phyloP scores from a whole-genome alignment of 2,113 vertebrate genomes.

The Deroptyus accipitrinus region DNA sequence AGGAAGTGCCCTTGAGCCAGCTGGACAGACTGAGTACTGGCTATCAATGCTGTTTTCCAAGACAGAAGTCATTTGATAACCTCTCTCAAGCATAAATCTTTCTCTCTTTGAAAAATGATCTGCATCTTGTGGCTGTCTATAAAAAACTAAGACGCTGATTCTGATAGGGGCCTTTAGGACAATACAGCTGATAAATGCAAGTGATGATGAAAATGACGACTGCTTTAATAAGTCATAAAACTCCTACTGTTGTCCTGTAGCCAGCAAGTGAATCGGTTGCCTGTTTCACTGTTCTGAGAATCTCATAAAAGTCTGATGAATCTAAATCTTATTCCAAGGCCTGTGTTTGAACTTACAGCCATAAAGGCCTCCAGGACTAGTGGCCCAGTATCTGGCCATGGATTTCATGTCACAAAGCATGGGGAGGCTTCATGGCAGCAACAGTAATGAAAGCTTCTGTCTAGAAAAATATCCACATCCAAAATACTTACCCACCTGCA shows the following conservation, averaged over 20 bases:
- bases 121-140: background rate
- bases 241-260: background rate
- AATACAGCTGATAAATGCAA: background rate
- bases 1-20: slow-evolving; percentile 11
- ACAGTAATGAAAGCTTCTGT: background rate
- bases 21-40: background rate
- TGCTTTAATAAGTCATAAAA: background rate
- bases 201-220: background rate
- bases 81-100: slow-evolving; percentile 1
- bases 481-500: background rate
- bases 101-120: background rate
- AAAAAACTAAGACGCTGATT: background rate
- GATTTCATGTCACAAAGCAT: background rate
- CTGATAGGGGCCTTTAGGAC: background rate
- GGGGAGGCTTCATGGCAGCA: background rate
- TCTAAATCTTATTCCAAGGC: background rate
- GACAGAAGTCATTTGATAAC: background rate
- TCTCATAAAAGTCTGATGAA: background rate
- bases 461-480: background rate
- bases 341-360: background rate
- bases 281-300: background rate
- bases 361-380: background rate
- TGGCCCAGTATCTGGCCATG: background rate
- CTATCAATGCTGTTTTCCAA: background rate
- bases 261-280: background rate